Evolutionary conservation across 2,113 vertebrate genomes (phyloP), one percentile per base, ranked within the genome.

Genomic region (Mobula hypostoma): DNA sequence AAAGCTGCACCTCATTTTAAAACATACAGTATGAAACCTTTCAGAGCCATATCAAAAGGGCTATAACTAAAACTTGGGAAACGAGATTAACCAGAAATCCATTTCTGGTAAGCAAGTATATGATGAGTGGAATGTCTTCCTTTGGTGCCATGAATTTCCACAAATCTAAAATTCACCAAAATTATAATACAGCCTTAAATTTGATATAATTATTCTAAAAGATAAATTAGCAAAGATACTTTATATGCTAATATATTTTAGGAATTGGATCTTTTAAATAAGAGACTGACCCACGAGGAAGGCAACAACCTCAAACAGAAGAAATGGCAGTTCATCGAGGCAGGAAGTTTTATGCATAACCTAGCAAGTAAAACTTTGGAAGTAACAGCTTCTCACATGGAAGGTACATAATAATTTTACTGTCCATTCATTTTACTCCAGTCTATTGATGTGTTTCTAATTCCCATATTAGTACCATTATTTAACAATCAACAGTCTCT

Each of bases 281-380:
- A 96, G 94, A 97, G 97, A 1, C 95, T 97, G 95, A 97, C 95
- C 87, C 98, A 96, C 94, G 95, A 96, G 95, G 95, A 96, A 48
- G 95, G 95, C 80, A 94, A 96, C 94, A 96, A 96, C 91, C 94
- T 97, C 79, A 96, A 96, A 95, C 95, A 97, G 48, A 94, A 72
- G 61, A 95, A 96, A 40, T 14, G 85, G 94, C n/a, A 94, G 36
- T 94, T 95, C 24, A 72, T 29, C 2, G 58, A 87, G 48, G 78
- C 56, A 2, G 85, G 94, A 76, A 40, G 6, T 40, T 68, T 29
- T 63, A 74, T 63, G 14, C 56, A 94, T 58, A 74, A 29, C 93
- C 95, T 95, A 94, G 95, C 77, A 2, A 95, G 95, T n/a, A 94
- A 92, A 95, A 94, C 94, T 94, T 94, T 95, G 88, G 94, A 95